Evolutionary conservation across 2,888 invertebrate species (phyloP).

Genomic region (Aspidiotus destructor): DNA sequence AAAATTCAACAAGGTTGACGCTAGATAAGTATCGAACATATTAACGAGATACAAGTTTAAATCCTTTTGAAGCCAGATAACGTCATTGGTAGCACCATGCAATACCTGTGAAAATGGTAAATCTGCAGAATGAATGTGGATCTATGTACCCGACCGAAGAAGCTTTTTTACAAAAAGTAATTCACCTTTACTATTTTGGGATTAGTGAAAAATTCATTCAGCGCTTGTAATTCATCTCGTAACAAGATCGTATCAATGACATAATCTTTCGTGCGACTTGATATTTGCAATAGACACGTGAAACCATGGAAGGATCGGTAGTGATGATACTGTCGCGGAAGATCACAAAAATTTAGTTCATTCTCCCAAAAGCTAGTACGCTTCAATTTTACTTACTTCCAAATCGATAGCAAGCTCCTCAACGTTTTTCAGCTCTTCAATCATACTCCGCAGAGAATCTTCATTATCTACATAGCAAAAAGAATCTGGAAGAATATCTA

Average conservation of each 20-base stretch:
- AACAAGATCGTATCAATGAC: constrained; percentile 77
- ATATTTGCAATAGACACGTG: constrained; percentile 91
- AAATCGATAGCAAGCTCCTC: constrained; percentile 80
- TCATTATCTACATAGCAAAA: constrained; percentile 58
- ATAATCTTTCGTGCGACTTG: constrained; percentile 70
- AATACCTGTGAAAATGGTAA: constrained; percentile 53
- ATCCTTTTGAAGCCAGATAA: constrained; percentile 92
- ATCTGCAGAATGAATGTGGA: constrained; percentile 5
- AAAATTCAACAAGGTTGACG: constrained; percentile 63
- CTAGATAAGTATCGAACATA: constrained; percentile 92
- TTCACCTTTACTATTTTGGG: constrained; percentile 77
- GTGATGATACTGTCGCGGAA: constrained; percentile 61
- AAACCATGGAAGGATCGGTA: constrained; percentile 88
- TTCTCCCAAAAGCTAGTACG: too few relatives aligned
- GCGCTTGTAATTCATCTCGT: constrained; percentile 65
- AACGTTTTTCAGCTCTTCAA: constrained; percentile 56
- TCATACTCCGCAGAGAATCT: constrained; percentile 53
- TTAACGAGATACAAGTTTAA: constrained; percentile 90
- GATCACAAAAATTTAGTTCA: too few relatives aligned
- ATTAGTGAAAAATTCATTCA: constrained; percentile 86
- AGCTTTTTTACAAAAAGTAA: neutral
- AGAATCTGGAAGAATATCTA: constrained; percentile 53
- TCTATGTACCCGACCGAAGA: neutral
- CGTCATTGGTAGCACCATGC: constrained; percentile 81
- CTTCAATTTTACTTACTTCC: constrained; percentile 44